Evolutionary conservation across 2,888 invertebrate genomes (phyloP).

Genomic region (Colostygia pectinataria): DNA sequence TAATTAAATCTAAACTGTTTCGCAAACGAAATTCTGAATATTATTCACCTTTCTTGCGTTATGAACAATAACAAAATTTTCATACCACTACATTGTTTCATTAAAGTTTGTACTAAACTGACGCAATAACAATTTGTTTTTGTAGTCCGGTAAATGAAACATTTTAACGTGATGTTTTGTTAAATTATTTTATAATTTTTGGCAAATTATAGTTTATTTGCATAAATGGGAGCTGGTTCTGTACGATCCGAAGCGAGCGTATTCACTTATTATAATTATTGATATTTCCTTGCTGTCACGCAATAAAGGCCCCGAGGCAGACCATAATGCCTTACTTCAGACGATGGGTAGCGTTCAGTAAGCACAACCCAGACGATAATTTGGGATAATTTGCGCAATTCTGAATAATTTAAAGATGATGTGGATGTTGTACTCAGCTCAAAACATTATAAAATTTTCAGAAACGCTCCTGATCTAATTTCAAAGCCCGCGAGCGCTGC

Average conservation of each 20-base stretch:
- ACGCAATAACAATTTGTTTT: slow-evolving; percentile 12
- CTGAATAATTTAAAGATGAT: slow-evolving; percentile 68
- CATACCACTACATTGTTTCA: slow-evolving; percentile 7
- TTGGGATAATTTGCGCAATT: slow-evolving; percentile 78
- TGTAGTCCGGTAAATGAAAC: slow-evolving; percentile 13
- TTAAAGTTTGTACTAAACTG: slow-evolving; percentile 12
- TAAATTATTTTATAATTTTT: slow-evolving; percentile 36
- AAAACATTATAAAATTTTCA: slow-evolving; percentile 61
- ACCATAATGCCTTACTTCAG: slow-evolving; percentile 54
- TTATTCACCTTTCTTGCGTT: slow-evolving; percentile 10
- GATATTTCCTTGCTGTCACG: slow-evolving; percentile 74
- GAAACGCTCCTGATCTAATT: slow-evolving; percentile 43
- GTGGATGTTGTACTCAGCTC: slow-evolving; percentile 69
- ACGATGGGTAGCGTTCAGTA: slow-evolving; percentile 62
- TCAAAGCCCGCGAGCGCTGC: slow-evolving; percentile 48
- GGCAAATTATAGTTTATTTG: slow-evolving; percentile 48
- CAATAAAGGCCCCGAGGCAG: slow-evolving; percentile 55
- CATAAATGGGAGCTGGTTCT: slow-evolving; percentile 49
- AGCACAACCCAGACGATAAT: slow-evolving; percentile 68
- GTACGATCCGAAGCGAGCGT: slow-evolving; percentile 50
- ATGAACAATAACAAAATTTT: slow-evolving; percentile 12
- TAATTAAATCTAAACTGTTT: slow-evolving; percentile 39
- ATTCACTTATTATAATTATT: slow-evolving; percentile 67
- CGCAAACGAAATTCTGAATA: slow-evolving; percentile 26
- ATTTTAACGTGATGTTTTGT: slow-evolving; percentile 14